These are phyloP conservation scores for Synergus umbraculus DNA, from an alignment of 2,888 invertebrate genomes.

Conservation along the genomic window DNA sequence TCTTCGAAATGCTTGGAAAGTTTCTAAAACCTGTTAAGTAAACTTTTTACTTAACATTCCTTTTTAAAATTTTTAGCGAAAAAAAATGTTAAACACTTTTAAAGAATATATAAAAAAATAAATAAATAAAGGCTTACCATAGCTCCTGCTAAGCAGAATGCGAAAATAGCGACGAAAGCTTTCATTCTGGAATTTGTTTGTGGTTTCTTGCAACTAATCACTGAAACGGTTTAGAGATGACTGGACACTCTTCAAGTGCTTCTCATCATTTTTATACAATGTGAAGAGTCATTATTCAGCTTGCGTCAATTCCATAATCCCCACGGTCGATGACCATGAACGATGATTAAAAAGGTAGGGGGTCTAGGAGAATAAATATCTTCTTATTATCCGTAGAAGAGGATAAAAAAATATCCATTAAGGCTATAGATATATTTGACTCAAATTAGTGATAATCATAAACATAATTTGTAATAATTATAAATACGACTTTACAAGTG, in stretches of 20 bases:
- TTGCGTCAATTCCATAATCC: no score
- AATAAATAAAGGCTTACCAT: constrained; percentile 51
- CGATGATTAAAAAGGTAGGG: not conserved
- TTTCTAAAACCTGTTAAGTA: no score
- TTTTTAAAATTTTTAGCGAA: not conserved
- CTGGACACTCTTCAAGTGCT: not conserved
- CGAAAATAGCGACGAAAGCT: constrained; percentile 54
- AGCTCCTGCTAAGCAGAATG: constrained; percentile 56
- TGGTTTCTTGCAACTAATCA: not conserved
- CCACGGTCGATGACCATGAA: not conserved
- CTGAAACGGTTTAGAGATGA: not conserved
- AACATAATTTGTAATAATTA: not conserved
- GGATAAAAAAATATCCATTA: not conserved
- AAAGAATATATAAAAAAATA: not conserved
- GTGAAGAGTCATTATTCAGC: not conserved
- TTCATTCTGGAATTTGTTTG: constrained; percentile 54
- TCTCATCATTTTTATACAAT: constrained; percentile 16
- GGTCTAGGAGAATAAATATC: not conserved
- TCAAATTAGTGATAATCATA: not conserved
- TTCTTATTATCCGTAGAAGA: not conserved
- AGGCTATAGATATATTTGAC: not conserved
- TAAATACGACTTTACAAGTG: not conserved
- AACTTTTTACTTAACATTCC: no score
- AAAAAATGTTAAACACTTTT: not conserved
- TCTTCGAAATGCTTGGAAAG: no score